Base-by-base conservation (phyloP, 2,113 vertebrate species). In the Cochlearius cochlearius region DNA sequence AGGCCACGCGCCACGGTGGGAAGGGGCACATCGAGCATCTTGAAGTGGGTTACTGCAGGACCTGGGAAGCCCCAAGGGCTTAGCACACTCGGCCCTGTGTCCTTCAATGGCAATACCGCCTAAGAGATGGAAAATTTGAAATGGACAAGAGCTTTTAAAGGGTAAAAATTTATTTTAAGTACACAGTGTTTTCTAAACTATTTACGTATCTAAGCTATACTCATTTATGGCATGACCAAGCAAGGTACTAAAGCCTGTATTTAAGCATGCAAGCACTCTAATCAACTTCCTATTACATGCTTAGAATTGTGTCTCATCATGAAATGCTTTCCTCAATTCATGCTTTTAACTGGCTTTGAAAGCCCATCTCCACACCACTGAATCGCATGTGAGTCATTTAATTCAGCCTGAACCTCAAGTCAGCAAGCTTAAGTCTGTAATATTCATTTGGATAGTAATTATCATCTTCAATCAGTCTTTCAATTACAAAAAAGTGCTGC, bases 1-100 rank as follows among this genome's bases (percentile, higher is more conserved):
- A 21, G 47, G 38, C 11, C 19, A 8, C 0, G 4, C 0, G 1
- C 36, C 0, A 0, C 25, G 19, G 7, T 73, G 36, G 39, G 34
- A 86, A 53, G 72, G 15, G 25, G 2, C 17, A 39, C 0, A 0
- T 3, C 4, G 25, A 29, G 14, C 2, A 9, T 10, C 4, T 53
- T 56, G 56, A 82, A 56, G 43, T 52, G 47, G 39, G 73, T 56
- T 59, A 59, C 26, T 75, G 23, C 52, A 76, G 49, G 43, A 91
- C 36, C 47, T 67, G 62, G 62, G 45, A 50, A 88, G 71, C 63
- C 66, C 52, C 58, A 66, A 36, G 36, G 90, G 59, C 66, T 73
- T 71, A 36, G 23, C 1, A 0, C 85, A n/a, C 56, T 92, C 34
- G 10, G 2, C 25, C 66, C 13, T 49, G 32, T 92, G 64, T 60